These are phyloP conservation scores for Amphiprion percula DNA, from an alignment of 2,113 vertebrate genomes.

Conservation along the genomic window DNA sequence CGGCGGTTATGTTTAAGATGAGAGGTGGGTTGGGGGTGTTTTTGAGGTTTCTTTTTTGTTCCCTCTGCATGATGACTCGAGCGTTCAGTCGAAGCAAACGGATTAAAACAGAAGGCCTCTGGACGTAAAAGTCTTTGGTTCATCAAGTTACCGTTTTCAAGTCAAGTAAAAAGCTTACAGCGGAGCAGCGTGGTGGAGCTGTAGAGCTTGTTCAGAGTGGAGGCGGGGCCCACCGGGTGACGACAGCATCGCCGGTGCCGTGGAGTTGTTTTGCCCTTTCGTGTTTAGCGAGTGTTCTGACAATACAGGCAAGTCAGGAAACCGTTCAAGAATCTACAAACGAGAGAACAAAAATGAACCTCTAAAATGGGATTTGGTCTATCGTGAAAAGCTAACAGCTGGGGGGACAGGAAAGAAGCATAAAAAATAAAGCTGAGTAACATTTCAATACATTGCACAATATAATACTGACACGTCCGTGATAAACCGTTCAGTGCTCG, in stretches of 20 bases:
- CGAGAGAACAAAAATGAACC: neutral
- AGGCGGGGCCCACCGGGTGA: constrained; percentile 12
- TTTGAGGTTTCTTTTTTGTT: constrained; percentile 7
- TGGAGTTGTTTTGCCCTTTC: constrained; percentile 33
- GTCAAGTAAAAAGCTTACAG: constrained; percentile 62
- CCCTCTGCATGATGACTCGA: constrained; percentile 48
- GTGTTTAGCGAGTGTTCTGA: constrained; percentile 9
- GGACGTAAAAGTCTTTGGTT: constrained; percentile 80
- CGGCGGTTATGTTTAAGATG: constrained; percentile 20
- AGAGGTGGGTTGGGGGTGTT: constrained; percentile 6
- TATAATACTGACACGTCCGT: constrained; percentile 77
- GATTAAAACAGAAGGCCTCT: constrained; percentile 76
- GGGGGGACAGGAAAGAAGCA: neutral
- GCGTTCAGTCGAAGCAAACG: constrained; percentile 9
- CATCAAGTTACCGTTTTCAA: constrained; percentile 65
- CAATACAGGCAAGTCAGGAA: neutral
- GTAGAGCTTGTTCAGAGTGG: constrained; percentile 44
- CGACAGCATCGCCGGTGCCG: neutral
- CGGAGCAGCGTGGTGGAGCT: constrained; percentile 46
- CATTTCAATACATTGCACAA: constrained; percentile 79
- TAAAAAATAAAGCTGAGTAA: constrained; percentile 76
- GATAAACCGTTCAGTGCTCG: constrained; percentile 59
- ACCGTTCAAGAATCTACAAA: neutral
- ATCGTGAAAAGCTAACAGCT: constrained; percentile 27
- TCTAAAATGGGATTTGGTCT: constrained; percentile 64